Evolutionary conservation across 2,797 vertebrate species (phyloP).

Genomic region (Pipistrellus pygmaeus): DNA sequence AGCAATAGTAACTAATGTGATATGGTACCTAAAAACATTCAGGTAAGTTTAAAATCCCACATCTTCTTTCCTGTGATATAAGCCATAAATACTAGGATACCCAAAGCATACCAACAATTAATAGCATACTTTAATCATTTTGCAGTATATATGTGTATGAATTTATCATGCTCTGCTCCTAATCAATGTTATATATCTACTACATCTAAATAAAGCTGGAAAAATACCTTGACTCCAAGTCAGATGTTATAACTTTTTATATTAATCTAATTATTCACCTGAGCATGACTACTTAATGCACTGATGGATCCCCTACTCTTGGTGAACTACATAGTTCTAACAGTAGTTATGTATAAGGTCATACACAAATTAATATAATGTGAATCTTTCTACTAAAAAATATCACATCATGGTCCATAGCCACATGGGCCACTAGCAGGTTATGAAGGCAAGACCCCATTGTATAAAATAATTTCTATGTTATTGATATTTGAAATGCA

Average conservation of each 20-base stretch:
- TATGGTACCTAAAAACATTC: neutral
- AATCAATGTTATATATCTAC: neutral
- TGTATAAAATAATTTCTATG: neutral
- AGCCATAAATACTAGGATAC: neutral
- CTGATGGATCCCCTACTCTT: neutral
- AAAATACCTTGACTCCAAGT: neutral
- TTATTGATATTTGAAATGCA: slow-evolving; percentile 22
- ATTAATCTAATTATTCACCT: neutral
- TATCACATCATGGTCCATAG: neutral
- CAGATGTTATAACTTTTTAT: neutral
- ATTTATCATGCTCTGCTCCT: neutral
- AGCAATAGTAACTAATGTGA: neutral
- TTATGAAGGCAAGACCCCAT: neutral
- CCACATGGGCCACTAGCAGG: neutral
- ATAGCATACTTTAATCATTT: neutral
- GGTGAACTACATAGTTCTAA: neutral
- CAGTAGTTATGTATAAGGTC: neutral
- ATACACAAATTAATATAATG: neutral
- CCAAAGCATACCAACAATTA: neutral
- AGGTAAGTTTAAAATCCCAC: neutral
- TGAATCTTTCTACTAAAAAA: neutral
- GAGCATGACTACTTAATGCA: neutral
- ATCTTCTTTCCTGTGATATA: neutral
- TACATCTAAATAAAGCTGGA: neutral
- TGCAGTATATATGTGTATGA: neutral